Percentiles rank a stretch among this genome's conserved stretches.
Evolutionary conservation across 2,888 invertebrate genomes (phyloP).

Genomic region (Eupelmus urozonus): DNA sequence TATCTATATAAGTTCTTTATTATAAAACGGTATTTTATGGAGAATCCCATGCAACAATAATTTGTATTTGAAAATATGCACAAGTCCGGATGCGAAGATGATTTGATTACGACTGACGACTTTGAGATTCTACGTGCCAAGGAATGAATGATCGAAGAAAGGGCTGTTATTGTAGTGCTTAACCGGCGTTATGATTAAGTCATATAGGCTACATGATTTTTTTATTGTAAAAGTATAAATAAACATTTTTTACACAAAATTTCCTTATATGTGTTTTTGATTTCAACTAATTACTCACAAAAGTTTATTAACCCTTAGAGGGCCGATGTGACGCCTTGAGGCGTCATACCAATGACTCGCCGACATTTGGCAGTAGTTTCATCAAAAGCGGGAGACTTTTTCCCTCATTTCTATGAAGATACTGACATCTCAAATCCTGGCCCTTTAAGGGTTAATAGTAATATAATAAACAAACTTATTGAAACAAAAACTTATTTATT

Average conservation of each 20-base stretch:
- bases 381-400: no score
- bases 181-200: slow-evolving; percentile 59
- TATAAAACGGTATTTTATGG: slow-evolving; percentile 28
- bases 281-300: no score
- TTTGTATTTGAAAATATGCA: slow-evolving; percentile 32
- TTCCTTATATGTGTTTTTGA: neutral
- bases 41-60: slow-evolving; percentile 23
- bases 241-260: slow-evolving; percentile 64
- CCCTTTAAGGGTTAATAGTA: no score
- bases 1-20: slow-evolving; percentile 33
- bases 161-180: slow-evolving; percentile 50
- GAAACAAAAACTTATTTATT: no score
- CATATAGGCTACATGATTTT: slow-evolving; percentile 60
- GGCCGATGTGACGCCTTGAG: no score
- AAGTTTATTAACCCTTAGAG: no score
- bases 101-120: slow-evolving; percentile 50
- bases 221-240: slow-evolving; percentile 67
- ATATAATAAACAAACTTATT: no score
- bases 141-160: slow-evolving; percentile 37
- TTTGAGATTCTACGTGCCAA: slow-evolving; percentile 54
- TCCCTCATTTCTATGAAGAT: no score
- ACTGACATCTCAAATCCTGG: no score
- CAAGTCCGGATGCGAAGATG: slow-evolving; percentile 30
- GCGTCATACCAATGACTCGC: no score
- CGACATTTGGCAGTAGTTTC: no score